Conservation (phyloP, 2,888 invertebrate species). For the Julus scandinavius region DNA sequence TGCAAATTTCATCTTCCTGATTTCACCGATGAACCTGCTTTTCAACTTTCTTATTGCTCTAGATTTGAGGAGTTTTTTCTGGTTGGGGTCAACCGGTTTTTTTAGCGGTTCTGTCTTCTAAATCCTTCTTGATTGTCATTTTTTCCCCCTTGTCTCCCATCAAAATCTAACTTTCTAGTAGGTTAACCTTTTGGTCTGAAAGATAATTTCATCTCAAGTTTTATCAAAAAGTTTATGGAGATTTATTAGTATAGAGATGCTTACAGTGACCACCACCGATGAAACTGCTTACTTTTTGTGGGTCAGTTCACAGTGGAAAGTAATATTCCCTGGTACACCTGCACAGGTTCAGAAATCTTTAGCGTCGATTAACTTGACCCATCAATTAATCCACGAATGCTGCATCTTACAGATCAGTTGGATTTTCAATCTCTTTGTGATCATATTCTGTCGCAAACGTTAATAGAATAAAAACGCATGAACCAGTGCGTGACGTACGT, state of each 20-base stretch:
- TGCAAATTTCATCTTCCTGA: conserved; percentile 11
- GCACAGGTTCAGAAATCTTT: neutral
- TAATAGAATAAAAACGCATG: neutral
- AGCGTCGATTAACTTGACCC: no score
- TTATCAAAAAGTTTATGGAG: neutral
- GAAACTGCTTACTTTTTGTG: neutral
- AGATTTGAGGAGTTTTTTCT: neutral
- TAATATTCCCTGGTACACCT: neutral
- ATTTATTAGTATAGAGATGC: neutral
- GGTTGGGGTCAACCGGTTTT: conserved; percentile 2
- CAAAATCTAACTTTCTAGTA: conserved; percentile 32
- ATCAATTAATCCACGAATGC: no score
- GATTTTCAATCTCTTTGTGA: neutral
- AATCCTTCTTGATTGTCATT: neutral
- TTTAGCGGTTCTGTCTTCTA: neutral
- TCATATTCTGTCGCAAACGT: neutral
- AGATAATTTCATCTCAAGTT: neutral
- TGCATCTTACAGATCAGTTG: no score
- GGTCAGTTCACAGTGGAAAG: neutral
- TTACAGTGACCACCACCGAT: neutral
- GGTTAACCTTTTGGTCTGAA: neutral
- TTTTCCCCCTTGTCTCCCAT: neutral
- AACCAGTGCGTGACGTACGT: neutral
- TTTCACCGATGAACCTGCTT: conserved; percentile 12
- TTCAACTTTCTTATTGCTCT: neutral